A percentile compares a stretch with the other conserved stretches of the same genome.
phyloP scores from a whole-genome alignment of 2,888 invertebrate species.

The Luffia ferchaultella region DNA sequence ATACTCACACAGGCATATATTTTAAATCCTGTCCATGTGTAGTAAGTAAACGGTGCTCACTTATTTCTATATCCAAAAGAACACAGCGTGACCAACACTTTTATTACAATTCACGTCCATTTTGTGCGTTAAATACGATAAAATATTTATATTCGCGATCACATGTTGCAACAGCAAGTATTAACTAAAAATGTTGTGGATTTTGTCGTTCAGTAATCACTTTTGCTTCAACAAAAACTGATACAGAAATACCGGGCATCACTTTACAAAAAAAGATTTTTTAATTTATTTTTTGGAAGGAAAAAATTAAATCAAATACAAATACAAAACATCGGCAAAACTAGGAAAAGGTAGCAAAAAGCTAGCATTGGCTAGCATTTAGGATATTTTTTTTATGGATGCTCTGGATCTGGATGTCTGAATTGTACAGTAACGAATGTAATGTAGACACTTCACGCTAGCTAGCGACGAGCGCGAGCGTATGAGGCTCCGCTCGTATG shows the following conservation, averaged over 20 bases:
- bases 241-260: background rate
- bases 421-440: too few species aligned
- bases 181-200: background rate
- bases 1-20: too few species aligned
- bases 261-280: background rate
- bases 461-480: too few species aligned
- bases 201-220: background rate
- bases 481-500: too few species aligned
- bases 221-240: background rate
- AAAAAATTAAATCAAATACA: background rate
- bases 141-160: background rate
- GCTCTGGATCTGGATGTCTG: too few species aligned
- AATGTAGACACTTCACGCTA: too few species aligned
- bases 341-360: too few species aligned
- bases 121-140: background rate
- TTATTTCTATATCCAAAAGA: too few species aligned
- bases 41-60: too few species aligned
- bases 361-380: too few species aligned
- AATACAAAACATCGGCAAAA: background rate
- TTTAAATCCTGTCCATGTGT: too few species aligned
- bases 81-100: background rate
- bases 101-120: background rate
- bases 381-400: too few species aligned
- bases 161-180: background rate
- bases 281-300: background rate